phyloP scores from a whole-genome alignment of 2,113 vertebrate species.

The Notarius lentiginosus region DNA sequence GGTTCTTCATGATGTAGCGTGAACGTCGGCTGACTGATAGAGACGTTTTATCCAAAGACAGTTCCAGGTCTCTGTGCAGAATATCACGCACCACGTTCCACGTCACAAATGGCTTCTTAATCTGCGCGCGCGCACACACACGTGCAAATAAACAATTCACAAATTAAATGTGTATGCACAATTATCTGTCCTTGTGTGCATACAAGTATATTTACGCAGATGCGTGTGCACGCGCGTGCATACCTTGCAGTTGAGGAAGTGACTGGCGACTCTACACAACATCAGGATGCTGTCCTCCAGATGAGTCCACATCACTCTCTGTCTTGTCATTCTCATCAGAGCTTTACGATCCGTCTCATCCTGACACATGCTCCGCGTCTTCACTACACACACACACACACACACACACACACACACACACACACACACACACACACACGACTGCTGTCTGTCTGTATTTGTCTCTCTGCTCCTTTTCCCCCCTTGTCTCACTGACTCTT shows the following conservation, averaged over 20 bases:
- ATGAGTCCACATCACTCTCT: slow-evolving; percentile 86
- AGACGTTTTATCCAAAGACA: slow-evolving; percentile 92
- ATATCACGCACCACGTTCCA: slow-evolving; percentile 91
- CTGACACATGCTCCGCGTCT: slow-evolving; percentile 70
- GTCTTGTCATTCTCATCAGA: slow-evolving; percentile 87
- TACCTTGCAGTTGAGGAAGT: slow-evolving; percentile 91
- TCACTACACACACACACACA: slow-evolving; percentile 23
- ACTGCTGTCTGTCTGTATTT: neutral
- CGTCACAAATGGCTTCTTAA: slow-evolving; percentile 85
- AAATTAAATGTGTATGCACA: neutral
- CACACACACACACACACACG: neutral
- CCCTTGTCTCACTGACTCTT: neutral
- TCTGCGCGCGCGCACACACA: slow-evolving; percentile 67
- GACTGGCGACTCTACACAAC: slow-evolving; percentile 88
- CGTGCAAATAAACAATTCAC: neutral
- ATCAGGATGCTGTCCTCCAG: slow-evolving; percentile 92
- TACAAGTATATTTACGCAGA: neutral
- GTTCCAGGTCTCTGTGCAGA: slow-evolving; percentile 85
- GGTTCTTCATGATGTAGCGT: slow-evolving; percentile 90
- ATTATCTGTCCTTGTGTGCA: neutral
- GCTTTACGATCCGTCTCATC: slow-evolving; percentile 88
- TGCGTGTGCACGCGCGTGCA: neutral
- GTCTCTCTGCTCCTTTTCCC: neutral
- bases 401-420: slow-evolving; percentile 27
- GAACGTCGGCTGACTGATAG: slow-evolving; percentile 84